Evolutionary conservation across 1,140 invertebrate genomes (phyloP), one percentile per base, ranked within the genome.

Genomic region (Anoplophora glabripennis): DNA sequence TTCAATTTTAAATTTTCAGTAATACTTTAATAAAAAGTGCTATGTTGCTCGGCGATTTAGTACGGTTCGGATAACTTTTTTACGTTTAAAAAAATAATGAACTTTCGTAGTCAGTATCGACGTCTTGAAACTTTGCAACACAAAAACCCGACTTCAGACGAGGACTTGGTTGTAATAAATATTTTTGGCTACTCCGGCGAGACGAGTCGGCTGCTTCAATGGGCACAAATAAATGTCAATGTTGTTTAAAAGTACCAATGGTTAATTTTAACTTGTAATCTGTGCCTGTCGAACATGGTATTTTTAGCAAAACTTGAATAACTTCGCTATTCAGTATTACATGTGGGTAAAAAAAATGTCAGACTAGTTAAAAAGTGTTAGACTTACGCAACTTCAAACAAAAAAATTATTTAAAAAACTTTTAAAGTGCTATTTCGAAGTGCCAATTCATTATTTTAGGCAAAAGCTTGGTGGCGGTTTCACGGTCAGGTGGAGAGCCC

Each of bases 381-480:
- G 49, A 52, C 15, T 41, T 52, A 52, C 21, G 36, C 49, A 52
- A 49, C 36, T 36, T 49, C 1, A 15, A 35, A 34, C 47, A 49
- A n/a, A n/a, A 35, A n/a, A 14, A 18, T 49, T 34, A 14, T 35
- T 18, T 15, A 46, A 45, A 49, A 55, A 61, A 56, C 53, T 45
- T n/a, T 52, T 57, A 65, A 72, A 73, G 72, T 73, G 71, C 71
- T 73, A 72, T 72, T 73, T 72, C 65, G 66, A 73, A 73, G 72
- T 73, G 72, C 72, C 72, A 73, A 73, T 72, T 71, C 57, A 48
- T 66, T 64, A 64, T 56, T 65, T 66, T 64, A 66, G 59, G 59
- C 54, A 56, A 56, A 53, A 53, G 57, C 55, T 62, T 49, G 49
- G 38, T 38, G 12, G 51, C 45, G 51, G 46, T 34, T 59, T 49